Conservation (phyloP, 1,140 invertebrate species). For the Pissodes strobi region DNA sequence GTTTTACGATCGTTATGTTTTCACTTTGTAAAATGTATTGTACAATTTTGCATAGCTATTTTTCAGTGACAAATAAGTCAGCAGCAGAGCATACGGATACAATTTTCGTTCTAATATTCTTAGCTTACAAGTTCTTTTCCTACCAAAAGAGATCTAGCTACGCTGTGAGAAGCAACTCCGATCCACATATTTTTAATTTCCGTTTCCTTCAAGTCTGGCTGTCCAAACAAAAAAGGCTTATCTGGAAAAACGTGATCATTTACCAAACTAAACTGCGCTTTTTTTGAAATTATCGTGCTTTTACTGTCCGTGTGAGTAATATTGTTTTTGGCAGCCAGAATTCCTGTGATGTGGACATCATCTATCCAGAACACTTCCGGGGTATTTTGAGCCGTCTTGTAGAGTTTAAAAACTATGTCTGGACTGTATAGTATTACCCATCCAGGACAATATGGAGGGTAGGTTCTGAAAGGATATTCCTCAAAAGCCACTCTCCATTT, state of each 20-base stretch:
- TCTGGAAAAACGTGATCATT: conserved; percentile 17
- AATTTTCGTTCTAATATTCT: too few species aligned
- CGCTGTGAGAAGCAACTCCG: conserved; percentile 23
- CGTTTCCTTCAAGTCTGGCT: conserved; percentile 39
- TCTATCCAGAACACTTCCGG: conserved; percentile 83
- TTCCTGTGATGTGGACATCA: conserved; percentile 81
- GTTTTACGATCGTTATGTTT: too few species aligned
- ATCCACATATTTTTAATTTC: conserved; percentile 45
- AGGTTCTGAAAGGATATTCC: conserved; percentile 68
- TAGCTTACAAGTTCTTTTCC: not conserved
- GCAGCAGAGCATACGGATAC: too few species aligned
- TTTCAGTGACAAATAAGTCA: too few species aligned
- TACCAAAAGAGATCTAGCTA: conserved; percentile 28
- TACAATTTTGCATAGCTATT: too few species aligned
- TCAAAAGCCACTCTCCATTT: conserved; percentile 77
- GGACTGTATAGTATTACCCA: conserved; percentile 76
- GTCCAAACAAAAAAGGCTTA: conserved; percentile 43
- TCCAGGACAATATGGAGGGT: conserved; percentile 72
- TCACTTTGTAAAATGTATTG: too few species aligned
- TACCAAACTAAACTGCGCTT: conserved; percentile 24
- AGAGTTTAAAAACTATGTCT: conserved; percentile 70
- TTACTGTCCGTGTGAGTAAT: conserved; percentile 59
- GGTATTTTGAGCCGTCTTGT: conserved; percentile 63
- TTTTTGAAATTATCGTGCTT: conserved; percentile 45
- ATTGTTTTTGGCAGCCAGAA: conserved; percentile 65